These are phyloP conservation scores for Drosophila nigromelanica DNA, from an alignment of 1,140 invertebrate species.

Conservation along the genomic window DNA sequence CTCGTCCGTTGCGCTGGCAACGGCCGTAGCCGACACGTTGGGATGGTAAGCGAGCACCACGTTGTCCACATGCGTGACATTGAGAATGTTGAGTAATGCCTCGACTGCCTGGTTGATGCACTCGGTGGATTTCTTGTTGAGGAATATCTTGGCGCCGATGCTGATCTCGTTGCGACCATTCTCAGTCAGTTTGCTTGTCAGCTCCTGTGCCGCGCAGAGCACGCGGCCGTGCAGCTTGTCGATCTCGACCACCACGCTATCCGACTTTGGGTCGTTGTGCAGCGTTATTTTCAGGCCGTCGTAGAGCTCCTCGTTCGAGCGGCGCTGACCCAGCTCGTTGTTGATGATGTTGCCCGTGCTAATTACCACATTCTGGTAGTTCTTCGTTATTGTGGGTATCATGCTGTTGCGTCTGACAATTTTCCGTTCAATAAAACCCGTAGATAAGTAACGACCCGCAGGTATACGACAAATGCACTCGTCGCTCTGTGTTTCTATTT, in stretches of 20 bases:
- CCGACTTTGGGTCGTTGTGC: constrained; percentile 56
- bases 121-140: constrained; percentile 84
- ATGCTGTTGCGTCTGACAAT: constrained; percentile 33
- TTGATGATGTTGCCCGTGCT: constrained; percentile 95
- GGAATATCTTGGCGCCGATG: constrained; percentile 88
- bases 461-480: constrained; percentile 40
- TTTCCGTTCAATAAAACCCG: constrained; percentile 7
- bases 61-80: constrained; percentile 79
- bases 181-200: constrained; percentile 86
- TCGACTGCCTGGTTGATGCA: constrained; percentile 66
- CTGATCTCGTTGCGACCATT: constrained; percentile 87
- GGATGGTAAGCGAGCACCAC: constrained; percentile 82
- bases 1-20: constrained; percentile 58
- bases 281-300: constrained; percentile 74
- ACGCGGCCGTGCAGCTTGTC: constrained; percentile 66
- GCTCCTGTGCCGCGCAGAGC: constrained; percentile 84
- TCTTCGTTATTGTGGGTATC: constrained; percentile 75
- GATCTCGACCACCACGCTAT: constrained; percentile 65
- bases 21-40: constrained; percentile 27
- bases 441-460: constrained; percentile 33
- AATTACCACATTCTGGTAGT: constrained; percentile 85
- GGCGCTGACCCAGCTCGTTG: constrained; percentile 89
- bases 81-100: constrained; percentile 67
- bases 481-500: constrained; percentile 47
- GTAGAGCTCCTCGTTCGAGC: constrained; percentile 89